A percentile compares a stretch with the other conserved stretches of the same genome.
Conservation (phyloP, 2,113 vertebrate genomes). For the Rousettus leschenaultii region DNA sequence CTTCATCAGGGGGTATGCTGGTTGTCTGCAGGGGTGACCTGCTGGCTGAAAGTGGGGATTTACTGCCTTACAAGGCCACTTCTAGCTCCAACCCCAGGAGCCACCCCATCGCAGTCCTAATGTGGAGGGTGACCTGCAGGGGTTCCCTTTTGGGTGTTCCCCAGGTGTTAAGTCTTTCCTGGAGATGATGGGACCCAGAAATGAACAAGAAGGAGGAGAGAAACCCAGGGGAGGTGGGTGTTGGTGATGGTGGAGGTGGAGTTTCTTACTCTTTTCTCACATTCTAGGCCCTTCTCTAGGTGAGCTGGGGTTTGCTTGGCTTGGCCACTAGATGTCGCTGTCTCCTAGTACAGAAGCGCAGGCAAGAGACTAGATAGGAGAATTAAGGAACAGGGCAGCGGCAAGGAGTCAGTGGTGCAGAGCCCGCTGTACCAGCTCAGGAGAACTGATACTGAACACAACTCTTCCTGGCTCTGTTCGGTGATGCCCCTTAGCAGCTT, state of each 20-base stretch:
- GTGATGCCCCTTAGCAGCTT: neutral
- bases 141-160: too few species aligned
- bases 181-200: neutral
- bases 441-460: neutral
- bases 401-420: too few species aligned
- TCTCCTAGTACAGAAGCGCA: neutral
- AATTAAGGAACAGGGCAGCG: too few species aligned
- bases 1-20: neutral
- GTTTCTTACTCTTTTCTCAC: neutral
- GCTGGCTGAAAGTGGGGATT: neutral
- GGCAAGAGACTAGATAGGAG: rapidly evolving
- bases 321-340: neutral
- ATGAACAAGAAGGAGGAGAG: neutral
- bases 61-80: neutral
- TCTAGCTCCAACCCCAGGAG: neutral
- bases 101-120: neutral
- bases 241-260: too few species aligned
- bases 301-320: neutral
- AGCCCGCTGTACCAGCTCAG: neutral
- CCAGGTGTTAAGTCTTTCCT: neutral
- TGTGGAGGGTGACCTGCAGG: neutral
- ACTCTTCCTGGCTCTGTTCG: neutral
- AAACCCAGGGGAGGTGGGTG: neutral
- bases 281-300: neutral
- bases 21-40: neutral